phyloP scores from a whole-genome alignment of 2,888 invertebrate species.

The Drosophila meridionalis region DNA sequence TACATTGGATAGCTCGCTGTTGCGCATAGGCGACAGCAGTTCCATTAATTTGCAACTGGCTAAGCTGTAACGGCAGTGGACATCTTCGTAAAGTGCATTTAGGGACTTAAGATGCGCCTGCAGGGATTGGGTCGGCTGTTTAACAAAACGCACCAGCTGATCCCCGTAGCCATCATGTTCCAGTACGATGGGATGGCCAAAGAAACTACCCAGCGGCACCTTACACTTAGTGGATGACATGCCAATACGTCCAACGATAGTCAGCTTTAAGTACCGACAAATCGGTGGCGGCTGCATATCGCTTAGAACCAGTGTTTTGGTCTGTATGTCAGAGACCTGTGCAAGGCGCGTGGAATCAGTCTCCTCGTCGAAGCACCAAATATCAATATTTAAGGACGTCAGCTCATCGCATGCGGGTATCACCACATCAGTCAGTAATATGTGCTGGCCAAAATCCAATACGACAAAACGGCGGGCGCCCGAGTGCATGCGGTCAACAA shows the following conservation, averaged over 20 bases:
- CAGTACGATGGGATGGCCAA: conserved; percentile 93
- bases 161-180: conserved; percentile 87
- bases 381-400: conserved; percentile 94
- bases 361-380: conserved; percentile 95
- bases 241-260: conserved; percentile 95
- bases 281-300: conserved; percentile 96
- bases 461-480: conserved; percentile 96
- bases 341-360: conserved; percentile 93
- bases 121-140: conserved; percentile 76
- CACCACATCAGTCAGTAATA: conserved; percentile 93
- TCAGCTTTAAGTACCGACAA: conserved; percentile 95
- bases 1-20: conserved; percentile 92
- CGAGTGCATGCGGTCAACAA: conserved; percentile 97
- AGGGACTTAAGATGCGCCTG: conserved; percentile 88
- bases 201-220: conserved; percentile 96
- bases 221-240: conserved; percentile 95
- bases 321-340: conserved; percentile 94
- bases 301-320: conserved; percentile 92
- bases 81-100: conserved; percentile 91
- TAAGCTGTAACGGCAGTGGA: conserved; percentile 92
- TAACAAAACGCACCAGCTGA: conserved; percentile 80
- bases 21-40: conserved; percentile 91
- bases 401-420: conserved; percentile 93
- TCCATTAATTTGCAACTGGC: conserved; percentile 94
- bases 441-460: conserved; percentile 94